These are phyloP conservation scores for Ctenopoma kingsleyae DNA, from an alignment of 2,797 vertebrate genomes.

Conservation along the genomic window DNA sequence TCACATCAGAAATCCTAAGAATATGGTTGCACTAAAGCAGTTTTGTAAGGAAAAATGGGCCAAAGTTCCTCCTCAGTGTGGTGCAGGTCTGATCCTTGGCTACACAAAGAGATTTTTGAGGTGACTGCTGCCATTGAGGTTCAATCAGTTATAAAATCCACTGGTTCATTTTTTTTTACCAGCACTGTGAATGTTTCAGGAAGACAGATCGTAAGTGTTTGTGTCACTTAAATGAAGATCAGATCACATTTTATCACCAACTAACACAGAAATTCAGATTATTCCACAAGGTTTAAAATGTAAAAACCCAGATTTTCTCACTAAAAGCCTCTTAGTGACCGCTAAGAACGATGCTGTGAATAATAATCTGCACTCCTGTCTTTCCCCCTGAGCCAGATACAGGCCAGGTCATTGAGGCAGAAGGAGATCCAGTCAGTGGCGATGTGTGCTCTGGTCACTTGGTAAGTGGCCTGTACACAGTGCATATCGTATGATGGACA, in stretches of 20 bases:
- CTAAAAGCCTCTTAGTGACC: conserved; percentile 29
- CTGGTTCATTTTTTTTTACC: too few species aligned
- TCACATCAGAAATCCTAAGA: neutral
- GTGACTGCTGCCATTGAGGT: too few species aligned
- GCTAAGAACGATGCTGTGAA: conserved; percentile 45
- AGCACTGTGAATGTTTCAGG: too few species aligned
- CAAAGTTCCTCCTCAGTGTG: too few species aligned
- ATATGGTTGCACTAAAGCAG: neutral
- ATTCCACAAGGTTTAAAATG: neutral
- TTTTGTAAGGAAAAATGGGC: too few species aligned
- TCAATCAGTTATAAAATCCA: too few species aligned
- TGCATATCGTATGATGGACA: conserved; percentile 38
- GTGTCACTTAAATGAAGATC: neutral
- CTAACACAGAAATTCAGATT: neutral
- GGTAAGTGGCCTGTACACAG: conserved; percentile 28
- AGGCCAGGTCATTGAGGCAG: conserved; percentile 62
- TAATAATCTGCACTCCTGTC: conserved; percentile 57
- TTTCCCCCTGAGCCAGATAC: conserved; percentile 41
- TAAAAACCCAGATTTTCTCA: conserved; percentile 41
- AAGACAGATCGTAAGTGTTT: too few species aligned
- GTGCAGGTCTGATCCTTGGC: too few species aligned
- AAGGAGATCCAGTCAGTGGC: conserved; percentile 64
- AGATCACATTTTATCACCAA: neutral
- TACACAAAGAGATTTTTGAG: too few species aligned
- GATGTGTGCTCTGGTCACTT: conserved; percentile 52